Conservation (phyloP, 2,797 vertebrate species). For the Philypnodon macrostomus region DNA sequence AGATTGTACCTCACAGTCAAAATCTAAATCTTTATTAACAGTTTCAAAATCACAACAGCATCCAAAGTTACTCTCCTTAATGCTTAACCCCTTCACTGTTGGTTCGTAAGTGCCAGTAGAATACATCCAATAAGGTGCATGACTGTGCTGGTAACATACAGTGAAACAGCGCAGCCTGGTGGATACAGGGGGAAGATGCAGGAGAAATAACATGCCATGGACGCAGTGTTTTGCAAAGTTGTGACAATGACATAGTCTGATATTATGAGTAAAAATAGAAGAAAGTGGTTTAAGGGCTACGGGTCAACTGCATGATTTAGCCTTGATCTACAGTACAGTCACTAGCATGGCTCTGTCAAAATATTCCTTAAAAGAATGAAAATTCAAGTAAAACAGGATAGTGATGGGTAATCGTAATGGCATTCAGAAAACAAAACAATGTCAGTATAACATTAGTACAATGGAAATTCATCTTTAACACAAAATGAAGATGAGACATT, state of each 20-base stretch:
- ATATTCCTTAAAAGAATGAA: constrained; percentile 31
- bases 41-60: constrained; percentile 50
- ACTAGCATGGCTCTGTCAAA: constrained; percentile 29
- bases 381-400: constrained; percentile 78
- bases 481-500: constrained; percentile 29
- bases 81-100: constrained; percentile 27
- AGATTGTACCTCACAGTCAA: constrained; percentile 75
- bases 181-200: constrained; percentile 35
- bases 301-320: constrained; percentile 7
- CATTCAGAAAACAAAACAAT: constrained; percentile 2
- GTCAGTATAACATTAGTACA: constrained; percentile 6
- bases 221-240: constrained; percentile 2
- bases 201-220: constrained; percentile 1
- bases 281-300: constrained; percentile 11
- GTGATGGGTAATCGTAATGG: constrained; percentile 28
- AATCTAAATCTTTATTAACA: constrained; percentile 40
- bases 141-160: constrained; percentile 24
- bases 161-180: constrained; percentile 60
- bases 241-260: constrained; percentile 7
- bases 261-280: too few relatives aligned
- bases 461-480: constrained; percentile 15
- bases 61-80: constrained; percentile 31
- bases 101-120: constrained; percentile 56
- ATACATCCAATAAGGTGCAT: constrained; percentile 56
- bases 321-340: constrained; percentile 29